A percentile compares a stretch with the other conserved stretches of the same genome.
Conservation (phyloP, 2,888 invertebrate species). For the Opisthograptis luteolata region DNA sequence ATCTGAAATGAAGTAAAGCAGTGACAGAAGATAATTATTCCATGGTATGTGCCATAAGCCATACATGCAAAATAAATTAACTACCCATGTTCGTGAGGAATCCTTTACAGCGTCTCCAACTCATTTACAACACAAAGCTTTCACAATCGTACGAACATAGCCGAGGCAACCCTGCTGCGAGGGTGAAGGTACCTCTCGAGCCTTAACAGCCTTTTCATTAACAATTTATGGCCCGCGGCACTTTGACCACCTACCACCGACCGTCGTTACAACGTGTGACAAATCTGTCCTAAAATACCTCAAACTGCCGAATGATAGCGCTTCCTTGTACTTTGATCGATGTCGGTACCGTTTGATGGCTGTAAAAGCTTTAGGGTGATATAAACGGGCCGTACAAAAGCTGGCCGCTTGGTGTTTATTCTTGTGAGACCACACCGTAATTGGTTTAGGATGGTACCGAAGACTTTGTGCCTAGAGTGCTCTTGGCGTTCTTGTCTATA, state of each 20-base stretch:
- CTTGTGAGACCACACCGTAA: conserved; percentile 15
- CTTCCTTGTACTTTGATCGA: conserved; percentile 1
- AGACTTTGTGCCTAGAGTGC: no score
- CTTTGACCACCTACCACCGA: conserved; percentile 47
- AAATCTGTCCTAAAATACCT: conserved; percentile 48
- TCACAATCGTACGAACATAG: conserved; percentile 20
- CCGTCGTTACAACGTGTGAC: conserved; percentile 45
- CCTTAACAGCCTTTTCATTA: conserved; percentile 64
- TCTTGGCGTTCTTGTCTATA: no score
- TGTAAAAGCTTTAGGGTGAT: background rate
- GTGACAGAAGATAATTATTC: no score
- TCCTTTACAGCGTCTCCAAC: background rate
- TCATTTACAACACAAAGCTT: conserved; percentile 18
- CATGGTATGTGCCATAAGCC: no score
- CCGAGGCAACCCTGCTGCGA: conserved; percentile 50
- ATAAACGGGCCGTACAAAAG: background rate
- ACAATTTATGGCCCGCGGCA: conserved; percentile 55
- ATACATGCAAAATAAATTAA: no score
- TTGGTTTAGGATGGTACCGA: no score
- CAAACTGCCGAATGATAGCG: conserved; percentile 36
- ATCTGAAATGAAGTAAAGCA: no score
- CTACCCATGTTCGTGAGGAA: background rate
- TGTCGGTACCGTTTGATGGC: conserved; percentile 9
- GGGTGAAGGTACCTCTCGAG: conserved; percentile 36
- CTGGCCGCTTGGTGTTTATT: conserved; percentile 1